A percentile compares a stretch with the other conserved stretches of the same genome.
These are phyloP conservation scores for Penaeus monodon DNA, from an alignment of 2,888 invertebrate genomes.

Conservation along the genomic window DNA sequence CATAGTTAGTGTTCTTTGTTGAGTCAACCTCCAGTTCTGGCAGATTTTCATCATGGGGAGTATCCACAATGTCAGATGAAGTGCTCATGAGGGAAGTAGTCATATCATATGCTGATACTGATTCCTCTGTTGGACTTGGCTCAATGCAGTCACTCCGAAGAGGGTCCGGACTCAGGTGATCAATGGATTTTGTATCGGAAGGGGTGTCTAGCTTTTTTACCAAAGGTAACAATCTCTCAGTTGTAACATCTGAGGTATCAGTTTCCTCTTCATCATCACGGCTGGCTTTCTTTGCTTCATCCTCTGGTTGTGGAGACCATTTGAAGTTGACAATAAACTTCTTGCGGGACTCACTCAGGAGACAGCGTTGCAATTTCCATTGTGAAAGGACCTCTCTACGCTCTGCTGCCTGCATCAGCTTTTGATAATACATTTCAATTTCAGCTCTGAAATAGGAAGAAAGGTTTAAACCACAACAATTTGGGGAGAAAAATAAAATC, in stretches of 20 bases:
- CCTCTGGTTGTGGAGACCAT: constrained; percentile 11
- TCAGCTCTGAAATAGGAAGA: constrained; percentile 25
- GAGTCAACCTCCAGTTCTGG: constrained; percentile 48
- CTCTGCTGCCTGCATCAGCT: constrained; percentile 38
- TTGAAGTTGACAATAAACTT: constrained; percentile 21
- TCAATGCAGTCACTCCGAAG: constrained; percentile 9
- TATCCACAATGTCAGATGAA: constrained; percentile 50
- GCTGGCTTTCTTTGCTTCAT: background rate
- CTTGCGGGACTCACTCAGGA: constrained; percentile 32
- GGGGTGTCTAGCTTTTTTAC: too few species aligned
- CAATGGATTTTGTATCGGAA: background rate
- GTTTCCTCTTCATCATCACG: background rate
- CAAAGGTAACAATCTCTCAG: too few species aligned
- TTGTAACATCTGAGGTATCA: background rate
- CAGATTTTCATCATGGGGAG: constrained; percentile 51
- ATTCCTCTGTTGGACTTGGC: constrained; percentile 48
- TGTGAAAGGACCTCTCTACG: constrained; percentile 25
- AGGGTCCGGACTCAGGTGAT: background rate
- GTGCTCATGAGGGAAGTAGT: constrained; percentile 50
- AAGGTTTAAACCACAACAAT: background rate
- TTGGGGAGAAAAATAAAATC: too few species aligned
- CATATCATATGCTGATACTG: constrained; percentile 49
- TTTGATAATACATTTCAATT: constrained; percentile 42
- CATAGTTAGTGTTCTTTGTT: constrained; percentile 8
- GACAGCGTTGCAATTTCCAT: constrained; percentile 40